Evolutionary conservation across 1,140 invertebrate species (phyloP).

Genomic region (Pararge aegeria): DNA sequence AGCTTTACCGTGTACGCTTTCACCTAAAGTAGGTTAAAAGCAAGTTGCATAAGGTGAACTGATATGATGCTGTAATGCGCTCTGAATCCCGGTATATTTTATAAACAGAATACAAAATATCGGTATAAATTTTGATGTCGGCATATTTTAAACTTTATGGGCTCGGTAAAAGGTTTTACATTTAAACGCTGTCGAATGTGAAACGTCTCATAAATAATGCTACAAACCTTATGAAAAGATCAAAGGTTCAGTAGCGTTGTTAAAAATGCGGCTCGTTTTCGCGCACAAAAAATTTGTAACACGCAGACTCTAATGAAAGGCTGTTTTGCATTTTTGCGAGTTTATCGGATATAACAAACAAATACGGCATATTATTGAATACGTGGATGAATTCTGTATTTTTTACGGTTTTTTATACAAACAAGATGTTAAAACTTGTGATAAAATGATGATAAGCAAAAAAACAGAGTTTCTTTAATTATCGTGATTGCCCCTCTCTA

Average conservation of each 20-base stretch:
- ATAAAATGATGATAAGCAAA: too few relatives aligned
- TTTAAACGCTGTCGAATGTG: not conserved
- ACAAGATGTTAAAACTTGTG: too few relatives aligned
- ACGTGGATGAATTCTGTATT: too few relatives aligned
- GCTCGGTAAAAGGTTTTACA: not conserved
- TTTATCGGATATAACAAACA: too few relatives aligned
- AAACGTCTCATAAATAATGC: conserved; percentile 1
- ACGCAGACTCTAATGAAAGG: not conserved
- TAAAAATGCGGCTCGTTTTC: not conserved
- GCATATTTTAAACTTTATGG: conserved; percentile 4
- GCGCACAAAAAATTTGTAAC: not conserved
- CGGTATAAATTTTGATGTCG: not conserved
- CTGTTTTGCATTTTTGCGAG: not conserved
- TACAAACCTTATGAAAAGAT: not conserved
- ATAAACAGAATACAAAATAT: conserved; percentile 10
- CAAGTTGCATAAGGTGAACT: conserved; percentile 9
- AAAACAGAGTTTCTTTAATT: too few relatives aligned
- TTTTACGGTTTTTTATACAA: too few relatives aligned
- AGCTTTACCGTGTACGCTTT: conserved; percentile 6
- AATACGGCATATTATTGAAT: too few relatives aligned
- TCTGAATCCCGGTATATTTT: conserved; percentile 9
- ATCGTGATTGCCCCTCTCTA: too few relatives aligned
- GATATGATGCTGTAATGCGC: conserved; percentile 7
- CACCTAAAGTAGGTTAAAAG: conserved; percentile 13
- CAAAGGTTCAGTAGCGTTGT: conserved; percentile 3